A percentile compares a stretch with the other conserved stretches of the same genome.
phyloP scores from a whole-genome alignment of 2,888 invertebrate species.

The Hyposoter didymator region DNA sequence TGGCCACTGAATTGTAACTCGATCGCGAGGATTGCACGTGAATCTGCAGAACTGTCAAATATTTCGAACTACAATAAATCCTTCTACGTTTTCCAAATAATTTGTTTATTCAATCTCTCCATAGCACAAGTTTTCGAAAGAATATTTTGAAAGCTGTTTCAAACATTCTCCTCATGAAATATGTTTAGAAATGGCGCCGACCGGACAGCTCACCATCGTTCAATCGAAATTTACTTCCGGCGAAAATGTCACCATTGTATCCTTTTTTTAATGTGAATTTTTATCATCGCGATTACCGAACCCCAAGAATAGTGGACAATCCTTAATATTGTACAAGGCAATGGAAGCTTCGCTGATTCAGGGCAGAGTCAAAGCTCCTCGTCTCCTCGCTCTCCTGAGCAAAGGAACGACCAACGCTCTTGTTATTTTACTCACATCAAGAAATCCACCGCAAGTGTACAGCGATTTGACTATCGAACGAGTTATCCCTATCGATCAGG shows the following conservation, averaged over 20 bases:
- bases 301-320: background rate
- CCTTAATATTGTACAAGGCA: slow-evolving; percentile 74
- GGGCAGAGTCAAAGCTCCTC: slow-evolving; percentile 85
- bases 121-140: background rate
- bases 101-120: background rate
- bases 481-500: slow-evolving; percentile 92
- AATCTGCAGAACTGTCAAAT: background rate
- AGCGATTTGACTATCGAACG: slow-evolving; percentile 93
- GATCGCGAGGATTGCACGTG: background rate
- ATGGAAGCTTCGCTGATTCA: slow-evolving; percentile 85
- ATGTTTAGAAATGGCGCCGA: slow-evolving; percentile 75
- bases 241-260: slow-evolving; percentile 87
- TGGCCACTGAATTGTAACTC: background rate
- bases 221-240: slow-evolving; percentile 86
- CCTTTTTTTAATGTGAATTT: slow-evolving; percentile 80
- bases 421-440: slow-evolving; percentile 86
- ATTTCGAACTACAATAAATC: background rate
- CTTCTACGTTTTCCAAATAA: background rate
- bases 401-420: slow-evolving; percentile 86
- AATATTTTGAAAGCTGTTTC: background rate
- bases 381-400: slow-evolving; percentile 87
- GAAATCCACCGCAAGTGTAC: slow-evolving; percentile 89
- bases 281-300: background rate
- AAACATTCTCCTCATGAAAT: slow-evolving; percentile 44
- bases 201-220: slow-evolving; percentile 84